Evolutionary conservation across 1,140 invertebrate genomes (phyloP).

Genomic region (Condylostylus longicornis): DNA sequence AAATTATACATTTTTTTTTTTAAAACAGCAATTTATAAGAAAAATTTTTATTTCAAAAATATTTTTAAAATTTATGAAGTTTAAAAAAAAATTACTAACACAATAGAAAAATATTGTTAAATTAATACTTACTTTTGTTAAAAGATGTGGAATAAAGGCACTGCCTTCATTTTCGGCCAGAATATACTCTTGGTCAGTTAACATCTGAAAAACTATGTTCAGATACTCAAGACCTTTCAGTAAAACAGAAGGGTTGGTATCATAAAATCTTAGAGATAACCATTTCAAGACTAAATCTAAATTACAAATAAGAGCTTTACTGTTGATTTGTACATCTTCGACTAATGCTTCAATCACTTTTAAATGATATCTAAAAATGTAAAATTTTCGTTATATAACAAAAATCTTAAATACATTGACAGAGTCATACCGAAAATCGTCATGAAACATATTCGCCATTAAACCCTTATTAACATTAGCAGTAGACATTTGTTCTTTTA

Average conservation of each 20-base stretch:
- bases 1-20: too few species aligned
- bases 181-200: conserved; percentile 67
- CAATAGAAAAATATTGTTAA: too few species aligned
- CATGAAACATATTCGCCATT: conserved; percentile 83
- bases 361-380: conserved; percentile 52
- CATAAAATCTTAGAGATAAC: conserved; percentile 90
- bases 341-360: conserved; percentile 85
- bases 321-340: conserved; percentile 64
- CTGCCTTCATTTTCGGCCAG: conserved; percentile 81
- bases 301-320: conserved; percentile 70
- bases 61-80: background rate
- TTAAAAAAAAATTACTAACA: too few species aligned
- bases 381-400: background rate
- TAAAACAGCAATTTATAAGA: too few species aligned
- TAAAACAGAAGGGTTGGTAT: conserved; percentile 94
- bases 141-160: conserved; percentile 86
- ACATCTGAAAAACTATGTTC: conserved; percentile 59
- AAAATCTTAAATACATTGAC: too few species aligned
- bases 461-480: conserved; percentile 76
- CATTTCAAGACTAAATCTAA: conserved; percentile 92
- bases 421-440: conserved; percentile 57
- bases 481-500: conserved; percentile 80
- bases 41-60: background rate
- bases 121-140: conserved; percentile 62
- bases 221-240: conserved; percentile 89